These are phyloP conservation scores for Drosophila neotestacea DNA, from an alignment of 2,888 invertebrate species.

Conservation along the genomic window DNA sequence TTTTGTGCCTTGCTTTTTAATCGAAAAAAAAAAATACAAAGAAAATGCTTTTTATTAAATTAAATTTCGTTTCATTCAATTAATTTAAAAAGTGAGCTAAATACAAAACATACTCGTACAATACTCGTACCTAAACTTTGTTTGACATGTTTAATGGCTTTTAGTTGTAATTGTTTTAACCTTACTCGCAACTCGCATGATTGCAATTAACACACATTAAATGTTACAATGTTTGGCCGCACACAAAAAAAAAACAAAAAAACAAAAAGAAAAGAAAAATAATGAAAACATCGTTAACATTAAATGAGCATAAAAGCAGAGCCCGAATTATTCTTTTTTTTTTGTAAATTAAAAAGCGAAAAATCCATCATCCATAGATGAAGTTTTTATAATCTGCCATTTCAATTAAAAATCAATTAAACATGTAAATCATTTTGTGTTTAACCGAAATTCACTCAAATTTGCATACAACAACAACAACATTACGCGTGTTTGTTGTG, in stretches of 20 bases:
- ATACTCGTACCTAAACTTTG: constrained; percentile 9
- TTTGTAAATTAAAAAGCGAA: constrained; percentile 1
- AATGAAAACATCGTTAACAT: constrained; percentile 38
- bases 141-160: constrained; percentile 44
- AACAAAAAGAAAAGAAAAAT: constrained; percentile 1
- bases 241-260: constrained; percentile 22
- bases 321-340: constrained; percentile 22
- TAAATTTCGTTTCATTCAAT: constrained; percentile 15
- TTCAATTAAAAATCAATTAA: constrained; percentile 78
- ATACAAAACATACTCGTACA: constrained; percentile 14
- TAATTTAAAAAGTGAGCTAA: constrained; percentile 2
- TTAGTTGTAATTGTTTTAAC: constrained; percentile 37
- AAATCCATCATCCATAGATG: constrained; percentile 32
- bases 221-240: constrained; percentile 50
- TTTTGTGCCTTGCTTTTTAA: constrained; percentile 22
- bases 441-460: constrained; percentile 75
- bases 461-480: constrained; percentile 60
- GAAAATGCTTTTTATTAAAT: neutral
- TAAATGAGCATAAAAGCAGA: constrained; percentile 28
- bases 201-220: constrained; percentile 42
- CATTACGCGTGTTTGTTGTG: constrained; percentile 10
- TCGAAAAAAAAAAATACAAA: too few species aligned
- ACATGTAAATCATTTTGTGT: constrained; percentile 80
- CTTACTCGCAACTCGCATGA: constrained; percentile 44
- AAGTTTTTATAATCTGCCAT: constrained; percentile 53